A percentile compares a stretch with the other conserved stretches of the same genome.
phyloP scores from a whole-genome alignment of 2,113 vertebrate genomes.

The Astatoreochromis straeleni region DNA sequence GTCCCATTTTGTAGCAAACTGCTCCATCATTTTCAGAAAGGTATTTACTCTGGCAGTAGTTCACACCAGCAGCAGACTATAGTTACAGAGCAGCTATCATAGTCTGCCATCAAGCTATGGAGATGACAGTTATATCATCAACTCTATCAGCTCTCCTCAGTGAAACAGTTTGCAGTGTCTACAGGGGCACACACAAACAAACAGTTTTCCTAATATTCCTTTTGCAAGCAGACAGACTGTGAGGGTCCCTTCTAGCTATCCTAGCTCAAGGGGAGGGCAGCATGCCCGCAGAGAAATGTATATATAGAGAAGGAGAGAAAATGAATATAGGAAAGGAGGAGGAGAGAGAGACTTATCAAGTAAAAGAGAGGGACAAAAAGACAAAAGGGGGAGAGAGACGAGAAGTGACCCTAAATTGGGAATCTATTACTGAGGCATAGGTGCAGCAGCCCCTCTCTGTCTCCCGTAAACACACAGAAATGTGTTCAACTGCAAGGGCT shows the following conservation, averaged over 20 bases:
- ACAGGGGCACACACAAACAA: conserved; percentile 55
- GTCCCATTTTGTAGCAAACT: conserved; percentile 2
- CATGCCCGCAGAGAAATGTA: conserved; percentile 36
- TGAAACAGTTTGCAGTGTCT: conserved; percentile 54
- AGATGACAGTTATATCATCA: conserved; percentile 62
- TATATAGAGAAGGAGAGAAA: conserved; percentile 9
- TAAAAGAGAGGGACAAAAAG: conserved; percentile 35
- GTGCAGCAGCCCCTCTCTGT: conserved; percentile 67
- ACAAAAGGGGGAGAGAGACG: conserved; percentile 28
- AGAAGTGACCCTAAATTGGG: conserved; percentile 72
- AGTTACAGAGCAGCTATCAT: conserved; percentile 31
- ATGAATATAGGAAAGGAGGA: conserved; percentile 27
- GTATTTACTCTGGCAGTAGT: neutral
- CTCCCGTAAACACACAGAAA: conserved; percentile 84
- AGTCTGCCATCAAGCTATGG: conserved; percentile 48
- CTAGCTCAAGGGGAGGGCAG: conserved; percentile 3
- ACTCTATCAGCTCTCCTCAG: conserved; percentile 40
- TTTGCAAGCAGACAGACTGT: conserved; percentile 20
- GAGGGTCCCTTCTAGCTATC: conserved; percentile 14
- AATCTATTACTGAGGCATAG: conserved; percentile 77
- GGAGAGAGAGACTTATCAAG: conserved; percentile 29
- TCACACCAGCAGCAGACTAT: conserved; percentile 5
- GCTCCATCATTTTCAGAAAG: conserved; percentile 1
- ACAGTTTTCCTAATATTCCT: conserved; percentile 50
- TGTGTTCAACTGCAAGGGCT: conserved; percentile 79